A percentile compares a stretch with the other conserved stretches of the same genome.
Evolutionary conservation across 2,797 vertebrate species (phyloP).

Genomic region (Lutjanus argentimaculatus): DNA sequence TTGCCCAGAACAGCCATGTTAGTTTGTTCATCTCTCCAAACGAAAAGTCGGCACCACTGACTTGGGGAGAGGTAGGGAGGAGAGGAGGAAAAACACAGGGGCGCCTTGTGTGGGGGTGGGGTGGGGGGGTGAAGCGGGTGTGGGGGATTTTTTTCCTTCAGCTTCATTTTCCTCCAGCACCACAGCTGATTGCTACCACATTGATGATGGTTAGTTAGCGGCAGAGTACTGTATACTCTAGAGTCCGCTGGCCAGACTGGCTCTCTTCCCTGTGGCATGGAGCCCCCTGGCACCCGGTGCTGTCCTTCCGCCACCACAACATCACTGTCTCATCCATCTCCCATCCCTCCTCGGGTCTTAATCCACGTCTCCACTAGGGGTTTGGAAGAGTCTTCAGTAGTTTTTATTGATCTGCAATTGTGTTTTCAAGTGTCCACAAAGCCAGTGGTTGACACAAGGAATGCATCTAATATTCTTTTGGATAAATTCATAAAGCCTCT

Average conservation of each 20-base stretch:
- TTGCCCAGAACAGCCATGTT: constrained; percentile 74
- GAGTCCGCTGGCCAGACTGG: constrained; percentile 66
- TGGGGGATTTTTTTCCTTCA: constrained; percentile 66
- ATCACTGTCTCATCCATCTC: constrained; percentile 54
- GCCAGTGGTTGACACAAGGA: constrained; percentile 49
- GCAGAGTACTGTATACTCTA: constrained; percentile 57
- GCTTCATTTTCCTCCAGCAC: constrained; percentile 67
- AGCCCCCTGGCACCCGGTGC: constrained; percentile 50
- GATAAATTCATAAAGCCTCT: constrained; percentile 54
- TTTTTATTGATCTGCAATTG: constrained; percentile 57
- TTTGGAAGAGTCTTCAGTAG: constrained; percentile 39
- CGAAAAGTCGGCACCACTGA: constrained; percentile 62
- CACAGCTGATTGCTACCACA: constrained; percentile 86
- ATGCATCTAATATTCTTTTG: constrained; percentile 57
- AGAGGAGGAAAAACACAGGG: constrained; percentile 55
- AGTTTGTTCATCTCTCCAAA: constrained; percentile 77
- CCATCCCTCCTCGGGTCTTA: constrained; percentile 39
- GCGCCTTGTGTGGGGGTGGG: constrained; percentile 52
- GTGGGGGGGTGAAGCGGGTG: constrained; percentile 20
- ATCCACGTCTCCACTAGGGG: constrained; percentile 45
- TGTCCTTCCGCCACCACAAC: constrained; percentile 52
- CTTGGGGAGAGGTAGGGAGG: constrained; percentile 49
- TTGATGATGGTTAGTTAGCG: constrained; percentile 78
- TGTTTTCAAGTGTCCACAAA: constrained; percentile 59
- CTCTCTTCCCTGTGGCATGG: constrained; percentile 54